Evolutionary conservation across 2,113 vertebrate genomes (phyloP), one percentile per base, ranked within the genome.

Genomic region (Eurystomus gularis): DNA sequence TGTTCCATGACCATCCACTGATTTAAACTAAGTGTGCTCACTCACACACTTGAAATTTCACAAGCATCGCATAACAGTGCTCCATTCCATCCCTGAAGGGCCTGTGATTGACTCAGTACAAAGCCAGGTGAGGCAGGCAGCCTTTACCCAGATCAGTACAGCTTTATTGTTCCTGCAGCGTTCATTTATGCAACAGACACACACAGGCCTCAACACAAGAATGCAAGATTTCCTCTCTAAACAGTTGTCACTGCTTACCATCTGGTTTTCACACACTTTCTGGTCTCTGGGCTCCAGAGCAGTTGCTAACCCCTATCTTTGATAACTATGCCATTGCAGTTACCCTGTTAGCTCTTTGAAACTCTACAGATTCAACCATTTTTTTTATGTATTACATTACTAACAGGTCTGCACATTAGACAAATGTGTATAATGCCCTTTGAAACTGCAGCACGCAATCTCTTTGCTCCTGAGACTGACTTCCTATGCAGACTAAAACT

Each of bases 381-480:
- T 68, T n/a, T 37, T 35, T 13, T 24, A 64, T 8, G 31, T 29
- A 21, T 2, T 13, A 29, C 31, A 11, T 42, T 42, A 21, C 35
- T 28, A 39, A 37, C 33, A 42, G 33, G 9, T 42, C 65, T 86
- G 54, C 9, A 31, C 8, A 1, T 42, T 16, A 57, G 6, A 55
- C 28, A 37, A 66, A 54, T 1, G 5, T 0, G 0, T 17, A 7
- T 2, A 39, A 16, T 31, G 49, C 17, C 51, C 39, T 54, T 37
- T 31, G 21, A 37, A 84, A 65, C 9, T 10, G 18, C 72, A 79
- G 35, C 61, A 35, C 9, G 33, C 7, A 15, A 24, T 19, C 42
- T 46, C 60, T 64, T 52, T 31, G 26, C 54, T 46, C 48, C 40
- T 8, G 12, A 39, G 24, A 57, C 24, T 26, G 46, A 33, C 29